Percentiles rank a stretch among this genome's conserved stretches.
These are phyloP conservation scores for Circaetus gallicus DNA, from an alignment of 2,113 vertebrate species.

Conservation along the genomic window DNA sequence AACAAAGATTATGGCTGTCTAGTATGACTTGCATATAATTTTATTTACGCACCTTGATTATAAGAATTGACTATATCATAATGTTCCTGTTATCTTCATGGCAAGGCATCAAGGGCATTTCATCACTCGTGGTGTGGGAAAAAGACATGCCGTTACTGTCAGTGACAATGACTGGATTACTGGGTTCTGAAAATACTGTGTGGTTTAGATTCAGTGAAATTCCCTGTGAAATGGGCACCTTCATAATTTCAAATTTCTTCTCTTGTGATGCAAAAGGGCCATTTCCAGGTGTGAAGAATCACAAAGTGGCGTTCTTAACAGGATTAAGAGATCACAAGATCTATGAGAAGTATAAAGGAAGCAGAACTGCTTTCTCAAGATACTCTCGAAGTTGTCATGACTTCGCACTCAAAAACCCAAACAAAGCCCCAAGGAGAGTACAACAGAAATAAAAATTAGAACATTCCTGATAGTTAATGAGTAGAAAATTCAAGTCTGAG, in stretches of 20 bases:
- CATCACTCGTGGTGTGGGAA: background rate
- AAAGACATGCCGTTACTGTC: background rate
- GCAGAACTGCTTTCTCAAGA: background rate
- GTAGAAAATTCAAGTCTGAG: background rate
- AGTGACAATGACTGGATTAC: background rate
- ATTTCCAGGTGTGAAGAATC: background rate
- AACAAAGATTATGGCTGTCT: background rate
- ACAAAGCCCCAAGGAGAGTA: background rate
- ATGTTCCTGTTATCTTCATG: background rate
- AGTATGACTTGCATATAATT: background rate
- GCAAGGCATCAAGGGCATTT: background rate
- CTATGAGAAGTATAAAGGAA: background rate
- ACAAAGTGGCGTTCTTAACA: background rate
- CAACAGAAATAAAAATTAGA: background rate
- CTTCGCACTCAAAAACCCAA: background rate
- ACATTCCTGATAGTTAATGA: background rate
- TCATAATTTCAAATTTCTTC: background rate
- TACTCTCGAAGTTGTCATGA: background rate
- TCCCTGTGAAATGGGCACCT: background rate
- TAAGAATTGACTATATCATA: background rate
- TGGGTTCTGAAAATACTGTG: background rate
- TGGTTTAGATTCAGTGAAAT: background rate
- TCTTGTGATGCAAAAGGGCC: background rate
- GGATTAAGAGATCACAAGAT: background rate
- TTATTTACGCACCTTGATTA: background rate